These are phyloP conservation scores for Falco punctatus DNA, from an alignment of 2,113 vertebrate genomes.

Conservation along the genomic window DNA sequence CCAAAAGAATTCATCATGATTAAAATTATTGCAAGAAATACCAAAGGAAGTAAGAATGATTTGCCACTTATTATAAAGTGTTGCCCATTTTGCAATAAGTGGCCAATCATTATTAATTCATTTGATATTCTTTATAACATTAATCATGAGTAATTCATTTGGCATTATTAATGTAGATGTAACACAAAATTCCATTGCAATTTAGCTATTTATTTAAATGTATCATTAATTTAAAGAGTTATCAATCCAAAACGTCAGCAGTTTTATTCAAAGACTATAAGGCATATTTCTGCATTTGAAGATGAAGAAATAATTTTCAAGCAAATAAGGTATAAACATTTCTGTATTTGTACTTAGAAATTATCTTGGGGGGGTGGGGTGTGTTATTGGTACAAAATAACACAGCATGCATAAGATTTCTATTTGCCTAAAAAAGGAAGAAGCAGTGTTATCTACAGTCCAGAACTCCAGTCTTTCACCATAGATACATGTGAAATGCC, in stretches of 20 bases:
- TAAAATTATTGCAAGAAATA: conserved; percentile 63
- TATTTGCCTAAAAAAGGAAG: not conserved
- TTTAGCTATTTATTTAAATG: conserved; percentile 69
- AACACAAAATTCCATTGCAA: conserved; percentile 43
- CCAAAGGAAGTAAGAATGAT: conserved; percentile 58
- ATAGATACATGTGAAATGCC: not conserved
- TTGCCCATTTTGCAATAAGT: conserved; percentile 64
- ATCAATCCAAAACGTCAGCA: conserved; percentile 41
- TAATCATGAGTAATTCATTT: conserved; percentile 64
- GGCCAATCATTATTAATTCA: conserved; percentile 65
- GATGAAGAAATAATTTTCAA: not conserved
- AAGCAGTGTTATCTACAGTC: not conserved
- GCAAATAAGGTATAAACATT: not conserved
- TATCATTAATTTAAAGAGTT: conserved; percentile 58
- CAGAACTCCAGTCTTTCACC: not conserved
- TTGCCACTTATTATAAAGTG: conserved; percentile 67
- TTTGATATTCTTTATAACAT: conserved; percentile 59
- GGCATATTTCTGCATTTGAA: not conserved
- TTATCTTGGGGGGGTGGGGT: too few relatives aligned
- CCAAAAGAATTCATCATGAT: conserved; percentile 62
- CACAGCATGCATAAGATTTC: not conserved
- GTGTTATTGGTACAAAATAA: not conserved
- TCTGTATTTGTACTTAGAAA: not conserved
- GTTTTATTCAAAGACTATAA: conserved; percentile 3
- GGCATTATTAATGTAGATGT: conserved; percentile 56